Evolutionary conservation across 2,113 vertebrate genomes (phyloP).

Genomic region (Austrofundulus limnaeus): DNA sequence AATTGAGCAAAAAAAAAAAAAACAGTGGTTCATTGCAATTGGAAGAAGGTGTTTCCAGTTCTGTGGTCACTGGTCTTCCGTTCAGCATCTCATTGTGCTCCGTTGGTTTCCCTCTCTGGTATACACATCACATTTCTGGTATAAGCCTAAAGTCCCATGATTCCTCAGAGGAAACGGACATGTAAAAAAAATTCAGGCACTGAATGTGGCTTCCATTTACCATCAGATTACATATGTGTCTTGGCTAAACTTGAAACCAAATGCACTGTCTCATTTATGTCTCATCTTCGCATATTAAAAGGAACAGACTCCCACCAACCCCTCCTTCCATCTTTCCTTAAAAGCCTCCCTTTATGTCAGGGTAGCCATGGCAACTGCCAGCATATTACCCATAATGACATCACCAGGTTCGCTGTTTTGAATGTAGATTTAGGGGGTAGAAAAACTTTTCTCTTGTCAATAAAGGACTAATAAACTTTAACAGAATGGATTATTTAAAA

Average conservation of each 20-base stretch:
- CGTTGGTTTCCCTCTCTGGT: background rate
- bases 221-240: slow-evolving; percentile 7
- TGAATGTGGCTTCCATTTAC: slow-evolving; percentile 23
- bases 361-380: slow-evolving; percentile 7
- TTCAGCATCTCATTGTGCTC: background rate
- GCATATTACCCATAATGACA: slow-evolving; percentile 46
- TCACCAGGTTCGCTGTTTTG: slow-evolving; percentile 33
- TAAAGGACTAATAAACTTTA: slow-evolving; percentile 16
- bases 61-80: background rate
- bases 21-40: background rate
- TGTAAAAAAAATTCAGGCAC: slow-evolving; percentile 16
- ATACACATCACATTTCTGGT: background rate
- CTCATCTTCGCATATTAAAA: slow-evolving; percentile 27
- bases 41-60: background rate
- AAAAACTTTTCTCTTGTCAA: slow-evolving; percentile 13
- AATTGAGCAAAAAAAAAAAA: background rate
- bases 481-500: background rate
- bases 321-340: slow-evolving; percentile 22
- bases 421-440: background rate
- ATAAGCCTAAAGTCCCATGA: background rate
- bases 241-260: slow-evolving; percentile 18
- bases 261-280: slow-evolving; percentile 26
- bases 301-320: background rate
- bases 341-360: background rate
- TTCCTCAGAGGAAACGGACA: slow-evolving; percentile 14